Evolutionary conservation across 2,888 invertebrate genomes (phyloP).

Genomic region (Dryobotodes eremita): DNA sequence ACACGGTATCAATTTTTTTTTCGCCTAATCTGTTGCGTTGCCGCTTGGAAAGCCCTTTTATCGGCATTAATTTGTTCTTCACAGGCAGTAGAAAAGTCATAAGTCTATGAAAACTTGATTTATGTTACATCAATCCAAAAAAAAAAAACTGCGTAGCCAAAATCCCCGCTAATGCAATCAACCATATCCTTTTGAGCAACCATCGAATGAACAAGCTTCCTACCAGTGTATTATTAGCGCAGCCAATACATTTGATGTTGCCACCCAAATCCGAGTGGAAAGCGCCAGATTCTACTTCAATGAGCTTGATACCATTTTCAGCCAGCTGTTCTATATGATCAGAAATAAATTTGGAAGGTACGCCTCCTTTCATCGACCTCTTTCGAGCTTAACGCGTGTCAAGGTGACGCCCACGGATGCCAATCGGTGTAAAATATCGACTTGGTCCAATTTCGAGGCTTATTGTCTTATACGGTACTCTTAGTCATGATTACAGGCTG

Average conservation of each 20-base stretch:
- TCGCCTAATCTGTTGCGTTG: background rate
- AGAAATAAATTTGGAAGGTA: conserved; percentile 57
- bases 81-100: background rate
- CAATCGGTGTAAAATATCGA: conserved; percentile 63
- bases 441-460: conserved; percentile 68
- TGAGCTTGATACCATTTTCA: conserved; percentile 24
- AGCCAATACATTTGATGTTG: background rate
- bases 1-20: background rate
- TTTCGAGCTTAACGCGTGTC: conserved; percentile 59
- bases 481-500: conserved; percentile 65
- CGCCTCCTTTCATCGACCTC: conserved; percentile 61
- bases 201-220: background rate
- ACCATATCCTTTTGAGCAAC: too few species aligned
- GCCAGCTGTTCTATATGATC: conserved; percentile 41
- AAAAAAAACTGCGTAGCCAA: background rate
- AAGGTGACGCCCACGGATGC: conserved; percentile 69
- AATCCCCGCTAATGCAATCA: background rate
- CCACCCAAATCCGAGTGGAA: conserved; percentile 12
- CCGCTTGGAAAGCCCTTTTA: background rate
- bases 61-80: background rate
- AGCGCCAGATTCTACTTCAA: conserved; percentile 21
- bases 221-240: background rate
- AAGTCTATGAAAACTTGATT: background rate
- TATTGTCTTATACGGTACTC: conserved; percentile 66
- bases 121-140: background rate